Percentiles rank a stretch among this genome's conserved stretches.
These are phyloP conservation scores for Scaeva pyrastri DNA, from an alignment of 2,888 invertebrate genomes.

Conservation along the genomic window DNA sequence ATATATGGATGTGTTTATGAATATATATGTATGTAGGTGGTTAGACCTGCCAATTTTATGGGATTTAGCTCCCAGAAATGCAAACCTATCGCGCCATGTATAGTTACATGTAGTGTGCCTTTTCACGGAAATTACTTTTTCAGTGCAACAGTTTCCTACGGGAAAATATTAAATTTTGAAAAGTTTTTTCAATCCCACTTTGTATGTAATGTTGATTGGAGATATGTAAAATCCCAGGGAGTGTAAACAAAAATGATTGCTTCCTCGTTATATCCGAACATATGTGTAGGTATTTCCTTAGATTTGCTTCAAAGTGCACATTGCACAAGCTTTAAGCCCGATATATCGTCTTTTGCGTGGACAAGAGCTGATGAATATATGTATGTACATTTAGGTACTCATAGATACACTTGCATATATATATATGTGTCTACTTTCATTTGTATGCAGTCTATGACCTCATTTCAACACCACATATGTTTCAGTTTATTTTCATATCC, in stretches of 20 bases:
- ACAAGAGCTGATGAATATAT: background rate
- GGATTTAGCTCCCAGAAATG: background rate
- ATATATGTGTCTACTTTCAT: conserved; percentile 14
- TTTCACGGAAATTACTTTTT: conserved; percentile 14
- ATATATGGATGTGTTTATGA: too few relatives aligned
- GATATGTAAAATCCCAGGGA: conserved; percentile 17
- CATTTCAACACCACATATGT: conserved; percentile 60
- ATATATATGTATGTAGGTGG: background rate
- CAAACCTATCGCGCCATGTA: background rate
- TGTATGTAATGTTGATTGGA: too few relatives aligned
- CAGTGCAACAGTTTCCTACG: background rate
- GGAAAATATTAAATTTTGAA: conserved; percentile 41
- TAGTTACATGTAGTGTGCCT: background rate
- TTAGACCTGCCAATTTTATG: background rate
- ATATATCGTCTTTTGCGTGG: conserved; percentile 34
- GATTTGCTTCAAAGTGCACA: conserved; percentile 51
- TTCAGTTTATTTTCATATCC: conserved; percentile 74
- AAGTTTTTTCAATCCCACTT: conserved; percentile 6
- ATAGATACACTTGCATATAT: background rate
- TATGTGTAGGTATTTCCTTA: background rate
- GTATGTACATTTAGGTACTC: background rate
- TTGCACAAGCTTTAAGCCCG: conserved; percentile 61
- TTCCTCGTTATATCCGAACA: conserved; percentile 48
- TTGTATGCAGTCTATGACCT: conserved; percentile 68
- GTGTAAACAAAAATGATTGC: conserved; percentile 72